phyloP scores from a whole-genome alignment of 2,797 vertebrate genomes.

The Vireo griseus region DNA sequence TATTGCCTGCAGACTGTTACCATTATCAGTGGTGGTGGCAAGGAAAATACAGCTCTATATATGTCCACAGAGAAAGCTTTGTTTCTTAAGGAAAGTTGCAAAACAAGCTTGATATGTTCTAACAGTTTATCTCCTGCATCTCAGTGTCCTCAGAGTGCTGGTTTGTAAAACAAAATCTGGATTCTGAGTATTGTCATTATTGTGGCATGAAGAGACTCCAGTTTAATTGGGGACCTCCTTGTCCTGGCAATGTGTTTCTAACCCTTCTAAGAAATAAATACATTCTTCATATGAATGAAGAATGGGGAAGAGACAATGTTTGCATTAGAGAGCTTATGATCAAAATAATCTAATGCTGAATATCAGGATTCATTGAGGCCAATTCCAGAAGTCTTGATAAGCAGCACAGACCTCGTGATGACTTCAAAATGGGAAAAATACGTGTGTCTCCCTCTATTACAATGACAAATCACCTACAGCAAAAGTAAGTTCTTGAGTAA shows the following conservation, averaged over 20 bases:
- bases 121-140: background rate
- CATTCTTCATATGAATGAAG: background rate
- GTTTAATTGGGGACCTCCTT: background rate
- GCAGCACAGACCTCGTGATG: background rate
- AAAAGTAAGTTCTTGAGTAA: background rate
- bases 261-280: background rate
- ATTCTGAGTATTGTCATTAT: background rate
- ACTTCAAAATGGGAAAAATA: background rate
- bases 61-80: background rate
- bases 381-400: background rate
- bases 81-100: background rate
- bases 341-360: background rate
- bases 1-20: slow-evolving; percentile 44
- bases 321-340: background rate
- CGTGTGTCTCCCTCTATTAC: rapidly evolving
- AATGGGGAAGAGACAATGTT: background rate
- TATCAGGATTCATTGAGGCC: background rate
- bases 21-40: slow-evolving; percentile 3
- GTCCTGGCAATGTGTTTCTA: background rate
- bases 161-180: background rate
- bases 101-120: background rate
- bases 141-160: background rate
- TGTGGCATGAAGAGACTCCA: background rate
- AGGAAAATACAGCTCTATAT: background rate
- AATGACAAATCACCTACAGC: background rate